These are phyloP conservation scores for Urosaurus nigricauda DNA, from an alignment of 2,797 vertebrate species.

Conservation along the genomic window DNA sequence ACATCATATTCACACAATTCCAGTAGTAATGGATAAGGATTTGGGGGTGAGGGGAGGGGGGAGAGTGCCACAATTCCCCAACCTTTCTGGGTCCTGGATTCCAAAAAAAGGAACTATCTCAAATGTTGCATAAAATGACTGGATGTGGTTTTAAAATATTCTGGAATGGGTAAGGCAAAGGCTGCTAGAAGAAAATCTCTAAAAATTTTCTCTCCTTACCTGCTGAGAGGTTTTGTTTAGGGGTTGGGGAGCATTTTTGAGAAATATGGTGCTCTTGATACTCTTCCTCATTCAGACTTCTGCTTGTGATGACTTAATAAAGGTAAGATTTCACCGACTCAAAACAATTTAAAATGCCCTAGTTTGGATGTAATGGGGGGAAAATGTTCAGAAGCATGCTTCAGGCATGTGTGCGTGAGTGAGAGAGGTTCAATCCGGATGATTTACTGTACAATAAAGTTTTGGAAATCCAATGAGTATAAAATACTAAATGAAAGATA, in stretches of 20 bases:
- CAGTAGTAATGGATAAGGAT: background rate
- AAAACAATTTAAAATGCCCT: background rate
- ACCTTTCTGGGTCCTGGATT: too few relatives aligned
- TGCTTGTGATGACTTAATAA: background rate
- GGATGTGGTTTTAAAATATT: too few relatives aligned
- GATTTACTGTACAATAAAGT: too few relatives aligned
- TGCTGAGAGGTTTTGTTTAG: background rate
- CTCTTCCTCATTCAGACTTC: background rate
- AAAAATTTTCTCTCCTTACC: background rate
- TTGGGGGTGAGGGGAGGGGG: too few relatives aligned
- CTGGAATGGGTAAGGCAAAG: too few relatives aligned
- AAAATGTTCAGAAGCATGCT: background rate
- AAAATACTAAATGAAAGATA: too few relatives aligned
- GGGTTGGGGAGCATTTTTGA: too few relatives aligned
- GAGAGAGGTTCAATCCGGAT: too few relatives aligned
- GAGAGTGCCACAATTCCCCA: too few relatives aligned
- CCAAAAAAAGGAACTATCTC: too few relatives aligned
- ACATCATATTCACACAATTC: background rate
- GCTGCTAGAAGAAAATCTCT: background rate
- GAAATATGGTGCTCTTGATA: background rate
- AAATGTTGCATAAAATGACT: too few relatives aligned
- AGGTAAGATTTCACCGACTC: background rate
- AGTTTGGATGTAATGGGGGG: background rate
- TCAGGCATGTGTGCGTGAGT: background rate
- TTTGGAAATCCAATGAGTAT: too few relatives aligned